Base-by-base conservation (phyloP, 2,113 vertebrate species). In the Chaetodon trifascialis region DNA sequence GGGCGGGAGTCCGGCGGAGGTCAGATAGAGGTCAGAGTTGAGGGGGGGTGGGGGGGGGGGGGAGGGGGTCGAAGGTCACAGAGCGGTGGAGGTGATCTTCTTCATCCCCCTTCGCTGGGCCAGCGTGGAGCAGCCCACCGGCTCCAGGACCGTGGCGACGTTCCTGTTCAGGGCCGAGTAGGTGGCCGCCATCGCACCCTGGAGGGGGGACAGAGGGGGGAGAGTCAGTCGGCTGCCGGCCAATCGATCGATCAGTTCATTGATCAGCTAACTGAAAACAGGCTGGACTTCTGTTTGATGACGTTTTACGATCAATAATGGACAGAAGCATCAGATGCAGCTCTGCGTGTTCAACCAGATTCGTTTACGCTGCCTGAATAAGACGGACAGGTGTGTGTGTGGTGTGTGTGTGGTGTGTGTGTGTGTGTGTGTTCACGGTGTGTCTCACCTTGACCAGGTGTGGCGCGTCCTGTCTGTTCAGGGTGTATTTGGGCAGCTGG, bases 171-270 rank as follows among this genome's bases (percentile, higher is more conserved):
- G 95, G 79, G 98, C 98, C 0, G 96, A 96, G 91, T 98, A 99
- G 44, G 98, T 99, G 90, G 98, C 98, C 1, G 97, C 97, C 98
- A 99, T 97, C 11, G 98, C 98, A 0, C 97, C 97, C 98, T 99
- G 93, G 2, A 78, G 84, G 85, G 3, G 79, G 74, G 44, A 70
- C 76, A 89, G 11, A 68, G 16, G 30, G 30, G 30, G 30, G 30
- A 68, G 11, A 76, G 12, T 59, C 40, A 73, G 0, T 15, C 47
- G 1, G 47, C 15, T 19, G 30, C 36, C n/a, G n/a, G n/a, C n/a
- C n/a, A n/a, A 52, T 36, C 23, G 1, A 19, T 5, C 19, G 8
- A 30, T 65, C n/a, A 1, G 9, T 55, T n/a, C 4, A 55, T 55
- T n/a, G 2, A 55, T 55, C 14, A 47, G 11, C 14, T 3, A 3